Evolutionary conservation across 2,113 vertebrate species (phyloP), one percentile per base, ranked within the genome.

Genomic region (Trinectes maculatus): DNA sequence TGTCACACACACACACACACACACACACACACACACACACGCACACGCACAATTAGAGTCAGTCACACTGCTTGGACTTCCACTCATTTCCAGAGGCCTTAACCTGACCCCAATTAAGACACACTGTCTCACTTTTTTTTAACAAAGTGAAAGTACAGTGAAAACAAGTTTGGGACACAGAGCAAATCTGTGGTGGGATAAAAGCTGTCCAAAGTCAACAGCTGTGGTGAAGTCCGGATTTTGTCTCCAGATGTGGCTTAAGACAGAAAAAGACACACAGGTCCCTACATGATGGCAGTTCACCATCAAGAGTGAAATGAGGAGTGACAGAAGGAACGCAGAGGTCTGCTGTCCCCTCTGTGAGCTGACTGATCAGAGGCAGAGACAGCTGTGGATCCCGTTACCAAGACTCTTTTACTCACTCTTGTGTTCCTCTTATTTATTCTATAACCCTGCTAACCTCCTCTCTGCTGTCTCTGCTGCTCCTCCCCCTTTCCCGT

Each of bases 131-230:
- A 46, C 22, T 37, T 22, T 40, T 53, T 55, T n/a, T n/a, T n/a
- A n/a, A 33, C 43, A n/a, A 13, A 33, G 19, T 15, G 26, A 43
- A 56, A 61, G 49, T 61, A 64, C 52, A 24, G 39, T 43, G 10
- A 52, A 77, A 72, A 65, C 42, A 77, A 54, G 72, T 77, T 69
- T 70, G 42, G 49, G 64, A 65, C 48, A 42, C 37, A 36, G n/a
- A 44, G 48, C 4, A 3, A 6, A 10, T 33, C 31, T 33, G 2
- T 33, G 31, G 31, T 36, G 4, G 11, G 26, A 34, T 62, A n/a
- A n/a, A n/a, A n/a, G 64, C 22, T 5, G 19, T 58, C 60, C 28
- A 52, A 15, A 4, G 36, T 62, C 39, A 51, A n/a, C n/a, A n/a
- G n/a, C 39, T 58, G 31, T 29, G 40, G 44, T 62, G 40, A 72